Percentiles rank a stretch among this genome's conserved stretches.
phyloP scores from a whole-genome alignment of 2,888 invertebrate genomes.

The Clostera curtula region DNA sequence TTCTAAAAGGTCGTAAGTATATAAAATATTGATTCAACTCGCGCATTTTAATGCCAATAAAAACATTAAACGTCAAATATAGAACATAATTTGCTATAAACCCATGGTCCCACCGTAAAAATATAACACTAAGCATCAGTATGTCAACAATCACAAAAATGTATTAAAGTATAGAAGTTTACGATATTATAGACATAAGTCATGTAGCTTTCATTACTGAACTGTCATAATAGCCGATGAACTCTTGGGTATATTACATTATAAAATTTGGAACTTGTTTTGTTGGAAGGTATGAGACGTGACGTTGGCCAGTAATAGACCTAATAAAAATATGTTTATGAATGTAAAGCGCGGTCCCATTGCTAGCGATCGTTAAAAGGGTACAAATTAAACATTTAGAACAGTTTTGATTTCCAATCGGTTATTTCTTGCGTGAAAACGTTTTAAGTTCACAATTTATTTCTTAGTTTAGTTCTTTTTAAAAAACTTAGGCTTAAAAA shows the following conservation, averaged over 20 bases:
- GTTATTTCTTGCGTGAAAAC: too few species aligned
- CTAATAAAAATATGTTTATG: conserved; percentile 26
- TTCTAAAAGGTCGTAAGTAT: conserved; percentile 12
- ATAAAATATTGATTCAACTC: conserved; percentile 26
- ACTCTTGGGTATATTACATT: conserved; percentile 33
- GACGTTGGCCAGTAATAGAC: conserved; percentile 18
- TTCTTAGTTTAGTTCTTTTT: too few species aligned
- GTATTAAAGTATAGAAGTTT: conserved; percentile 36
- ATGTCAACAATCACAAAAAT: conserved; percentile 36
- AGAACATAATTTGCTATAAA: conserved; percentile 30
- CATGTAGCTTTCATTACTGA: conserved; percentile 32
- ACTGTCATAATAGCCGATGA: conserved; percentile 38
- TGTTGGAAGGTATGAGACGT: conserved; percentile 27
- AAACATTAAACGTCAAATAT: conserved; percentile 20
- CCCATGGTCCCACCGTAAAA: conserved; percentile 22
- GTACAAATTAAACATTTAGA: not conserved
- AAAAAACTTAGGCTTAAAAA: too few species aligned
- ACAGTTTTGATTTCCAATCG: too few species aligned
- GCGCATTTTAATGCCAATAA: conserved; percentile 19
- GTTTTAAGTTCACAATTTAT: too few species aligned
- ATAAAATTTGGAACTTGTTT: conserved; percentile 38
- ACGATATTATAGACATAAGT: conserved; percentile 31
- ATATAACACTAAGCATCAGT: conserved; percentile 24
- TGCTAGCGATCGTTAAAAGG: conserved; percentile 11
- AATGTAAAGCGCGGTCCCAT: conserved; percentile 14